These are phyloP conservation scores for Anableps anableps DNA, from an alignment of 2,797 vertebrate species.

Conservation along the genomic window DNA sequence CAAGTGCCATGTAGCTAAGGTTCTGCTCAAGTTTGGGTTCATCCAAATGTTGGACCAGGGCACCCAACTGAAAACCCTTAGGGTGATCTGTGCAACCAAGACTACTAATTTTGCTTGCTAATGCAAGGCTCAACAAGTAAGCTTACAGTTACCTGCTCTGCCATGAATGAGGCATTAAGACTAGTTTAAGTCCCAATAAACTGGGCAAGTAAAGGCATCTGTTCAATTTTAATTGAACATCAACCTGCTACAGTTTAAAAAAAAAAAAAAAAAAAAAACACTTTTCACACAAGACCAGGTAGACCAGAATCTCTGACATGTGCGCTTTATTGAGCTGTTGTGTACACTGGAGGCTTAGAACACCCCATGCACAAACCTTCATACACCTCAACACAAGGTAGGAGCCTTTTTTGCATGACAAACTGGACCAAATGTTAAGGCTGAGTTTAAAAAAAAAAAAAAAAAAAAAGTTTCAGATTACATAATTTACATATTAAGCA, in stretches of 20 bases:
- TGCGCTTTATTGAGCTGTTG: constrained; percentile 95
- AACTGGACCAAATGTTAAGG: constrained; percentile 90
- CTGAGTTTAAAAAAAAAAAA: constrained; percentile 93
- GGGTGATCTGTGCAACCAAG: too few relatives aligned
- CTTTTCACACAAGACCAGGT: constrained; percentile 1
- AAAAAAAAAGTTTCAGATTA: constrained; percentile 82
- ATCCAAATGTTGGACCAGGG: too few relatives aligned
- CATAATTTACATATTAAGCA: constrained; percentile 95
- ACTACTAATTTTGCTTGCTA: background rate
- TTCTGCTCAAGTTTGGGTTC: background rate
- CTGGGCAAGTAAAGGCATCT: too few relatives aligned
- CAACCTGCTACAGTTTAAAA: too few relatives aligned
- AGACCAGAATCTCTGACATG: constrained; percentile 84
- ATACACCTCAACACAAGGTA: constrained; percentile 75
- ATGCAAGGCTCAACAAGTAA: too few relatives aligned
- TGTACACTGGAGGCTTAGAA: constrained; percentile 84
- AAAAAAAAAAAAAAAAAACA: too few relatives aligned
- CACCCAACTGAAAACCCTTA: too few relatives aligned
- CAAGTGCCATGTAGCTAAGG: background rate
- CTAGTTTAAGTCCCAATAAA: too few relatives aligned
- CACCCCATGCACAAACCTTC: constrained; percentile 80
- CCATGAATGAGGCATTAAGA: too few relatives aligned
- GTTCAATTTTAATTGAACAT: too few relatives aligned
- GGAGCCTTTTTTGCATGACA: constrained; percentile 82
- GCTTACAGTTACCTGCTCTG: too few relatives aligned